Evolutionary conservation across 2,888 invertebrate species (phyloP), one percentile per base, ranked within the genome.

Genomic region (Sphaerophoria taeniata): DNA sequence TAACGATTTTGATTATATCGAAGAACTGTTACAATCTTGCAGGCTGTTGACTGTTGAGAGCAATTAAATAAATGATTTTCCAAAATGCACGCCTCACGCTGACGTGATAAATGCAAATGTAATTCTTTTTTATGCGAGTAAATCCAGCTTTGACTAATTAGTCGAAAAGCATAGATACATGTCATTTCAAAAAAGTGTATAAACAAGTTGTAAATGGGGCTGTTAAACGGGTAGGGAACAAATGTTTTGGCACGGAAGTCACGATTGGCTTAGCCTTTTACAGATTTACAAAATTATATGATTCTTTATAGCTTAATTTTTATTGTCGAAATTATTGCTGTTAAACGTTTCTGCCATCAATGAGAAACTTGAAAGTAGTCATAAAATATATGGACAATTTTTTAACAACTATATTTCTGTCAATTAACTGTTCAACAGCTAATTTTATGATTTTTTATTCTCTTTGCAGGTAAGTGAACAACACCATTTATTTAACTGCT

Each of bases 131-230:
- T 11, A 65, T 16, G 33, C 47, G 34, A 63, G 63, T 47, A 0
- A 49, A 65, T 47, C 36, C 34, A 36, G 36, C 65, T 47, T 63
- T 63, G 31, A 11, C n/a, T 63, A 63, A 47, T 61, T 61, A 31
- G 45, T n/a, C 47, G 14, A 16, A 47, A 63, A 16, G 47, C 11
- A 9, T 16, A 24, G 24, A 24, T 24, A 33, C 11, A 63, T 47
- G 5, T 34, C 14, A 11, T 14, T 49, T 31, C n/a, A 61, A 14
- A 4, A 47, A 14, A 24, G 24, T 9, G 34, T 47, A 34, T 6
- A 11, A 33, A 49, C 12, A 24, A 43, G 60, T 11, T 39, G 24
- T 58, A 31, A 49, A 7, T 53, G 12, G 12, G 1, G 9, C 36
- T 39, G 24, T 39, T 24, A 36, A 36, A 36, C 36, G 36, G 14